Evolutionary conservation across 2,113 vertebrate genomes (phyloP), one percentile per base, ranked within the genome.

Genomic region (Hippoglossus stenolepis): DNA sequence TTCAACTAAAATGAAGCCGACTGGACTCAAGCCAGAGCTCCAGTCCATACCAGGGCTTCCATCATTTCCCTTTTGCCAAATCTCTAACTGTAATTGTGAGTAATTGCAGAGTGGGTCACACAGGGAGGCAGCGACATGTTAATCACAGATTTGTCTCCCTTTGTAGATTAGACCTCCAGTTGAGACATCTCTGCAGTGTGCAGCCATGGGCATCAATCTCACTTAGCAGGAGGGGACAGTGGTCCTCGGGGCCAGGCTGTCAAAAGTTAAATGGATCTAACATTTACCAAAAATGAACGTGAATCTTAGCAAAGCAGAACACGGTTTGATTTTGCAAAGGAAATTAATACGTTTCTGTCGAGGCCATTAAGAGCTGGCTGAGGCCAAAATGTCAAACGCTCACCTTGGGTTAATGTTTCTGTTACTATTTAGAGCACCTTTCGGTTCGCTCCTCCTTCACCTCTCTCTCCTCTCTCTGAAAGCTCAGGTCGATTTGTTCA

Each of bases 91-190:
- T 90, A 89, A 93, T 94, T 90, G 90, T 88, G 87, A 90, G 91
- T 91, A 93, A 93, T 90, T 89, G 82, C 53, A 18, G 72, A 86
- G 79, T 83, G 65, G 53, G 53, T 61, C 60, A 66, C 71, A 65
- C 51, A 77, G 78, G 80, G 77, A 76, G 76, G 70, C 83, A 83
- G 74, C 88, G 91, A 85, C 91, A 86, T 86, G 89, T 93, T 93
- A 91, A 94, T 94, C 91, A 92, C 90, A 89, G 77, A 91, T 89
- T 91, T 91, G 88, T 90, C 82, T 89, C 86, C 83, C 81, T 87
- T 85, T 85, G 85, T 88, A 88, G 84, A 92, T 86, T 65, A 81
- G 87, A 84, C 85, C 84, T 91, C 90, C 81, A 79, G 73, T 81
- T 75, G 86, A 87, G 87, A 92, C 76, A 79, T 85, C 84, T 80